A percentile compares a stretch with the other conserved stretches of the same genome.
Conservation (phyloP, 2,797 vertebrate genomes). For the Eptatretus atami region DNA sequence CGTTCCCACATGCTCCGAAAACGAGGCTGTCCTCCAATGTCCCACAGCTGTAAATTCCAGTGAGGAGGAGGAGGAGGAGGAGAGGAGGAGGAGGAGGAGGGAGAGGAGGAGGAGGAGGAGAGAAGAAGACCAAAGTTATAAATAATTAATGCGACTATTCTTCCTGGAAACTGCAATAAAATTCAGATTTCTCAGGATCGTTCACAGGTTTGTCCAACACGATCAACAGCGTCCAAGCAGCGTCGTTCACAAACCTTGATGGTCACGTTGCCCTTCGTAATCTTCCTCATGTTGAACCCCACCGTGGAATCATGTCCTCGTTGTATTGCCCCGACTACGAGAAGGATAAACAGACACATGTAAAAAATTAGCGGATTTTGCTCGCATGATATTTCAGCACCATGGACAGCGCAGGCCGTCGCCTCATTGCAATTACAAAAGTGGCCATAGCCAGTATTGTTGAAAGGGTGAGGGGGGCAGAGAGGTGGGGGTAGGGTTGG, state of each 20-base stretch:
- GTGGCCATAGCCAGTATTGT: no score
- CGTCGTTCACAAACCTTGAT: slow-evolving; percentile 43
- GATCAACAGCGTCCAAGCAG: not conserved
- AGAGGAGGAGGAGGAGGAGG: not conserved
- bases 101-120: not conserved
- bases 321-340: slow-evolving; percentile 78
- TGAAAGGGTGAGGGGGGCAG: no score
- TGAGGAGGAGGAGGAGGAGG: not conserved
- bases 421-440: no score
- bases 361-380: no score
- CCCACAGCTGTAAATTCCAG: slow-evolving; percentile 13
- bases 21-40: slow-evolving; percentile 17
- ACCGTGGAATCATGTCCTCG: slow-evolving; percentile 98
- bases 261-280: slow-evolving; percentile 93
- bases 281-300: slow-evolving; percentile 97
- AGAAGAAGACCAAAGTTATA: not conserved
- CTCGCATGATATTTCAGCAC: not conserved
- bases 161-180: not conserved
- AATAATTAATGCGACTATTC: not conserved
- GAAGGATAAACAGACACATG: no score
- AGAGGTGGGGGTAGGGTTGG: no score
- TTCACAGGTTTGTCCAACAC: not conserved
- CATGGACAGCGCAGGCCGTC: no score
- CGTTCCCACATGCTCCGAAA: slow-evolving; percentile 19
- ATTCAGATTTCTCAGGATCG: not conserved